phyloP scores from a whole-genome alignment of 2,113 vertebrate species.

The Oreochromis niloticus region DNA sequence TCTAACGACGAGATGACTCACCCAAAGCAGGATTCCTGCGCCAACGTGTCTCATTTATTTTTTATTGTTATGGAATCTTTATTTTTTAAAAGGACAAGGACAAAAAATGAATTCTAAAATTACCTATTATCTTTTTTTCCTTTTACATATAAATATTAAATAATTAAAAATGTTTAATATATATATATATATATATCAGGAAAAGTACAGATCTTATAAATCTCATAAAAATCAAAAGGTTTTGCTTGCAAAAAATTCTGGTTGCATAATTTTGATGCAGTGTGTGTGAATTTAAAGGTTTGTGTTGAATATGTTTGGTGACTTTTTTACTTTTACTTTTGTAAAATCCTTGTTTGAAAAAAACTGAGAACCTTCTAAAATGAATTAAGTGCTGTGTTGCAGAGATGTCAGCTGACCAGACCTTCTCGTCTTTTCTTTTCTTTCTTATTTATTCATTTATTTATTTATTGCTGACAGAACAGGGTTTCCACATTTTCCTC shows the following conservation, averaged over 20 bases:
- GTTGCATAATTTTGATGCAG: neutral
- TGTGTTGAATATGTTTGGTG: neutral
- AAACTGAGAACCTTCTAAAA: neutral
- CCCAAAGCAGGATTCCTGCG: neutral
- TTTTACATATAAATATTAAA: neutral
- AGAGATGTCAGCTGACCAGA: neutral
- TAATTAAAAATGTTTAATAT: neutral
- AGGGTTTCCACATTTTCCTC: neutral
- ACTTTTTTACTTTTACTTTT: neutral
- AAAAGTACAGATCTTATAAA: neutral
- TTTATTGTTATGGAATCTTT: neutral
- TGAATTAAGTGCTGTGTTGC: neutral
- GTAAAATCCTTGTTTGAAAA: neutral
- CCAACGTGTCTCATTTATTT: accelerated
- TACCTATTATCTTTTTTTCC: accelerated
- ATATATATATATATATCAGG: neutral
- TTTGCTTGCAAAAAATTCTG: neutral
- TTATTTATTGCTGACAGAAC: neutral
- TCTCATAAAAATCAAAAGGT: neutral
- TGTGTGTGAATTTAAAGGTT: neutral
- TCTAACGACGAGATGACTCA: neutral
- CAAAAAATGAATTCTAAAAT: neutral
- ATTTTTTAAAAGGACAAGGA: neutral
- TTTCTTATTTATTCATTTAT: neutral
- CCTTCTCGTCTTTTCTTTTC: neutral